phyloP scores from a whole-genome alignment of 2,113 vertebrate species.

The Misgurnus mizolepis region DNA sequence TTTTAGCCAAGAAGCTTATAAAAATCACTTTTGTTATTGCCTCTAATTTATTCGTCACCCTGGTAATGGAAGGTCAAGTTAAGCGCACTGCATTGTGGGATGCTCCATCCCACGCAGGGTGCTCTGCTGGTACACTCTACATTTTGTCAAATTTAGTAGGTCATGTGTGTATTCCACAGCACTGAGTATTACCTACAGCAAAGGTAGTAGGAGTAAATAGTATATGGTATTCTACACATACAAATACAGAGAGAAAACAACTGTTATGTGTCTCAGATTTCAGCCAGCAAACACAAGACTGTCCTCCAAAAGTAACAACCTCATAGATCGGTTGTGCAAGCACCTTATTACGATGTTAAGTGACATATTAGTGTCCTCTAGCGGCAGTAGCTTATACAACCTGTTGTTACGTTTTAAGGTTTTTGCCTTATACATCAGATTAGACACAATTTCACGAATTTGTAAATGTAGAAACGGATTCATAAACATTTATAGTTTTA shows the following conservation, averaged over 20 bases:
- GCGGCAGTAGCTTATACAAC: no score
- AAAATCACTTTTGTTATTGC: conserved; percentile 4
- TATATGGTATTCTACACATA: neutral
- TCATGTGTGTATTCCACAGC: conserved; percentile 1
- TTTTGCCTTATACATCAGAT: no score
- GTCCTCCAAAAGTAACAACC: no score
- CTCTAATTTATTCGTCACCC: conserved; percentile 6
- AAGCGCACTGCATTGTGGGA: conserved; percentile 21
- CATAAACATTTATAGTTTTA: no score
- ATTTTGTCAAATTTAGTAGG: conserved; percentile 25
- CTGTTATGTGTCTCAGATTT: neutral
- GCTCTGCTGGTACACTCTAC: neutral
- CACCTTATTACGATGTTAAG: no score
- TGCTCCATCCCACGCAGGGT: neutral
- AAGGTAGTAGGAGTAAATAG: neutral
- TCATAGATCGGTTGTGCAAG: no score
- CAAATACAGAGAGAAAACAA: neutral
- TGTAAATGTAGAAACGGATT: no score
- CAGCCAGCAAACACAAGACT: neutral
- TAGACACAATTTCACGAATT: no score
- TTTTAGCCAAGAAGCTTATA: neutral
- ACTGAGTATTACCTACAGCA: neutral
- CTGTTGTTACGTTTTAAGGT: no score
- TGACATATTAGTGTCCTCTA: no score
- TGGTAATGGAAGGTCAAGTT: conserved; percentile 22